Percentiles rank a stretch among this genome's conserved stretches.
phyloP scores from a whole-genome alignment of 2,113 vertebrate genomes.

The Myotis brandtii region DNA sequence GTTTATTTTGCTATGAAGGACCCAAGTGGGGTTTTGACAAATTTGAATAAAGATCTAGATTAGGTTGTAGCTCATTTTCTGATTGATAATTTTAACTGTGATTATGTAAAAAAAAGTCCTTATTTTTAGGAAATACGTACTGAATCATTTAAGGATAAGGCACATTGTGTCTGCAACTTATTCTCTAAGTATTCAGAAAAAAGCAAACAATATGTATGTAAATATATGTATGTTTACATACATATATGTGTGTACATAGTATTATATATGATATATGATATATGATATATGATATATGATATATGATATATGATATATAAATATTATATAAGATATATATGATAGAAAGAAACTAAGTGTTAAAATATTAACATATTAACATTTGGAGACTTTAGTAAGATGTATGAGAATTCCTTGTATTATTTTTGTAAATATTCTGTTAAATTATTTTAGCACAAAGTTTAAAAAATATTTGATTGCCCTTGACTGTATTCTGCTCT shows the following conservation, averaged over 20 bases:
- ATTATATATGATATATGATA: too few relatives aligned
- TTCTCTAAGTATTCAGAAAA: not conserved
- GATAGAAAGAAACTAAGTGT: not conserved
- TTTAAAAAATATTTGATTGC: not conserved
- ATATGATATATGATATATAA: too few relatives aligned
- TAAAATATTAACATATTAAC: not conserved
- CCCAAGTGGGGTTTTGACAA: not conserved
- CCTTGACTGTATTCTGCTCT: not conserved
- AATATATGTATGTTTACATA: not conserved
- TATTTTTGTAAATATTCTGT: not conserved
- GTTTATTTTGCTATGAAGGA: not conserved
- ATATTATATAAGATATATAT: too few relatives aligned
- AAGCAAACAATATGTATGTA: not conserved
- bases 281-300: rapidly evolving
- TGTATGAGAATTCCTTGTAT: not conserved
- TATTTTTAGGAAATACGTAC: not conserved
- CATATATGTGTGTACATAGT: not conserved
- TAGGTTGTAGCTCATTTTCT: constrained; percentile 13
- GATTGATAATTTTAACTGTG: not conserved
- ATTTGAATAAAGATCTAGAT: not conserved
- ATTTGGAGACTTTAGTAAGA: not conserved
- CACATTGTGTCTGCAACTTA: not conserved
- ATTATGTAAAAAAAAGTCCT: not conserved
- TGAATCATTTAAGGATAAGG: not conserved
- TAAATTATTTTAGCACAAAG: not conserved